Percentiles rank a stretch among this genome's conserved stretches.
Conservation (phyloP, 2,888 invertebrate genomes). For the Melanchra persicariae region DNA sequence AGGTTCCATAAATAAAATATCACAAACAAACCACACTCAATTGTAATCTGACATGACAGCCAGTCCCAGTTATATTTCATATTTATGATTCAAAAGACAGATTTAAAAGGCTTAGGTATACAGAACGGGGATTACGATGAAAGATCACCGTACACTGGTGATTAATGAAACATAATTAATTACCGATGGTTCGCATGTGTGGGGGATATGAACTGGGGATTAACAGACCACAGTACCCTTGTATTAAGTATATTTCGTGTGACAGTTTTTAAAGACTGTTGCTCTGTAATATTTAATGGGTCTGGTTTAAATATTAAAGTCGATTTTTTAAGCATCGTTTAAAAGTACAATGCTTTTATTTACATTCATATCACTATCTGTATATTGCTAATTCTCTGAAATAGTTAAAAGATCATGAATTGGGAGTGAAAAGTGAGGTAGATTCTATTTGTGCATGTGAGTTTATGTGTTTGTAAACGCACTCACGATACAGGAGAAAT, state of each 20-base stretch:
- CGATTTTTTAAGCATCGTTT: background rate
- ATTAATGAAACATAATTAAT: slow-evolving; percentile 82
- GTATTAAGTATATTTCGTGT: slow-evolving; percentile 56
- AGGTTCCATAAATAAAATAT: slow-evolving; percentile 14
- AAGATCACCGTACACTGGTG: slow-evolving; percentile 69
- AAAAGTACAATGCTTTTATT: background rate
- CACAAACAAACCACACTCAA: slow-evolving; percentile 2
- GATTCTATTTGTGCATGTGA: too few species aligned
- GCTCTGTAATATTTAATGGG: slow-evolving; percentile 1
- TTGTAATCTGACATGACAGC: slow-evolving; percentile 29
- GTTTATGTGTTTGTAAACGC: too few species aligned
- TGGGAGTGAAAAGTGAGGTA: too few species aligned
- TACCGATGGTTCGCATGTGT: slow-evolving; percentile 70
- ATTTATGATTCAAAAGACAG: slow-evolving; percentile 43
- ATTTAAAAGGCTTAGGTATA: slow-evolving; percentile 48
- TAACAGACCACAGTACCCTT: slow-evolving; percentile 48
- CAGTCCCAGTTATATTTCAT: slow-evolving; percentile 6
- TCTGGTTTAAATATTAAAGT: background rate
- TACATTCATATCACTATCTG: too few species aligned
- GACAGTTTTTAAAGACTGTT: slow-evolving; percentile 48
- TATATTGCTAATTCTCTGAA: background rate
- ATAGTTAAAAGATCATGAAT: background rate
- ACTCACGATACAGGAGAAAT: too few species aligned
- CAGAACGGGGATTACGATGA: slow-evolving; percentile 65
- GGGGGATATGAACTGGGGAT: slow-evolving; percentile 56